Evolutionary conservation across 1,140 invertebrate species (phyloP), one percentile per base, ranked within the genome.

Genomic region (Helicorthomorpha holstii): DNA sequence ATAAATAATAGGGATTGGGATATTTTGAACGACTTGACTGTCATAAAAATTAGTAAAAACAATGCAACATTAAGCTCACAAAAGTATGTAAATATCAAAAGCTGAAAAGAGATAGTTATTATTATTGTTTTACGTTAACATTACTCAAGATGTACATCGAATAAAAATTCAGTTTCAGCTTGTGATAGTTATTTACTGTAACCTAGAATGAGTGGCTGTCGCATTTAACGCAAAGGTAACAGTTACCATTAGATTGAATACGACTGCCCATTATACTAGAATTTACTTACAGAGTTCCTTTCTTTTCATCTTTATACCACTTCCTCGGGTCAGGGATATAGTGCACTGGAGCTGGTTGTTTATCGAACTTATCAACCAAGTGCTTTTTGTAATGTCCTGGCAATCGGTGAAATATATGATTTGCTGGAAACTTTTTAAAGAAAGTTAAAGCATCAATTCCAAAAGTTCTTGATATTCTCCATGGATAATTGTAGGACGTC

Each of bases 361-460:
- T 69, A 0, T 76, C 54, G 64, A 85, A 82, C 79, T 87, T 90
- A 72, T 93, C 85, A 55, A 68, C 74, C 72, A 83, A 90, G 67
- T 91, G 87, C 63, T 88, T 85, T 63, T 81, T 83, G 63, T 92
- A 96, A 27, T 82, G 83, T 57, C 80, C 72, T 2, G 92, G 92
- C 52, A 95, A 55, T 49, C 64, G 53, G 3, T 56, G 29, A 19
- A 52, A 19, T 22, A 53, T 21, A 51, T 47, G 48, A n/a, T 54
- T 51, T 34, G 52, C 25, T 26, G 26, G 21, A 50, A 53, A 29
- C 23, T 29, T 3, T 22, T 10, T 25, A 27, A 34, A 41, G 34
- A 48, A 49, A 47, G 4, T 46, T 7, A 10, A 46, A 46, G 44
- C 44, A n/a, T n/a, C n/a, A n/a, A n/a, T n/a, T n/a, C n/a, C n/a